phyloP scores from a whole-genome alignment of 1,140 invertebrate genomes.

The Copidosoma floridanum region DNA sequence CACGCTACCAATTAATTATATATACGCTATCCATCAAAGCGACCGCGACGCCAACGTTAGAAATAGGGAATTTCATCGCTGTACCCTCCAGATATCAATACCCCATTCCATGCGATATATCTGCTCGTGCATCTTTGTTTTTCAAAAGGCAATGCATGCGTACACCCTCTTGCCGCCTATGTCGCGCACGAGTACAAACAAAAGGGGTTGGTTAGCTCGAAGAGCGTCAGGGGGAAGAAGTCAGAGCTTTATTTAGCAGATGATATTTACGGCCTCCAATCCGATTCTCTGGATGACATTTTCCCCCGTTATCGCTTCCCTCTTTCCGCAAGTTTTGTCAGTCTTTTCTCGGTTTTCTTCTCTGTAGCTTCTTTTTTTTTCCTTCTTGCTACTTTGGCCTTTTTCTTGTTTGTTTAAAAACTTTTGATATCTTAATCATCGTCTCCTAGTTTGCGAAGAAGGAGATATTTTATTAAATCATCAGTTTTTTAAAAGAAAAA shows the following conservation, averaged over 20 bases:
- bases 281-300: slow-evolving; percentile 1
- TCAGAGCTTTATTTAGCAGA: slow-evolving; percentile 49
- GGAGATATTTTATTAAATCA: too few species aligned
- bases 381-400: background rate
- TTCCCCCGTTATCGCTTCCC: background rate
- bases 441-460: too few species aligned
- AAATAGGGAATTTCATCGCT: slow-evolving; percentile 2
- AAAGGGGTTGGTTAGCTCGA: slow-evolving; percentile 40
- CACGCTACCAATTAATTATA: background rate
- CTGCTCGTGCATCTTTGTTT: too few species aligned
- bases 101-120: slow-evolving; percentile 42
- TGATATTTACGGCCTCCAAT: slow-evolving; percentile 50
- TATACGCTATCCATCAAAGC: too few species aligned
- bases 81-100: slow-evolving; percentile 34
- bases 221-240: slow-evolving; percentile 28
- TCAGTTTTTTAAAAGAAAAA: too few species aligned
- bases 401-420: too few species aligned
- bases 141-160: slow-evolving; percentile 39
- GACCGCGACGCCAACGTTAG: background rate
- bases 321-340: slow-evolving; percentile 25
- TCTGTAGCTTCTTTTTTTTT: background rate
- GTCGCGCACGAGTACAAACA: slow-evolving; percentile 17
- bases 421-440: too few species aligned
- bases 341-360: slow-evolving; percentile 14
- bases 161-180: background rate